A percentile compares a stretch with the other conserved stretches of the same genome.
Conservation (phyloP, 2,888 invertebrate species). For the Chrysodeixis includens region DNA sequence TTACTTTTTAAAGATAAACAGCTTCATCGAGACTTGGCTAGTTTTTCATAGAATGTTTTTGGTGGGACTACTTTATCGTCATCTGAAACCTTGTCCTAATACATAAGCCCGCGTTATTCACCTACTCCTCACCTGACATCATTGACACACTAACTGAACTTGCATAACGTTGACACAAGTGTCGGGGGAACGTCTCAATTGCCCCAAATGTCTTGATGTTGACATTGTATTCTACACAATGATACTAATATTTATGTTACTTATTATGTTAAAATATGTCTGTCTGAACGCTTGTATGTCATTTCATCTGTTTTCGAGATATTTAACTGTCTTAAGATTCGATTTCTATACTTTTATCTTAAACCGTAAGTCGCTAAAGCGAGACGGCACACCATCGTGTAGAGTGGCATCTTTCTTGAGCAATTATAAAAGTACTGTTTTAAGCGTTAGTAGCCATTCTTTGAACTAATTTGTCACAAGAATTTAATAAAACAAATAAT, state of each 20-base stretch:
- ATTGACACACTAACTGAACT: not conserved
- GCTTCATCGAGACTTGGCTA: too few species aligned
- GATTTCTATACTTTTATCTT: too few species aligned
- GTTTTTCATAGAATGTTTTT: too few species aligned
- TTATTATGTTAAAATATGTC: not conserved
- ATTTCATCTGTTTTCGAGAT: too few species aligned
- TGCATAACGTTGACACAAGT: slow-evolving; percentile 28
- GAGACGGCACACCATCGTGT: not conserved
- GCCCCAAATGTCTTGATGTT: not conserved
- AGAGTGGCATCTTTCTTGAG: not conserved
- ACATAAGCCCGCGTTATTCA: too few species aligned
- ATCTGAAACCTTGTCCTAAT: not conserved
- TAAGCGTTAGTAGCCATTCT: not conserved
- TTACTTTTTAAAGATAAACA: too few species aligned
- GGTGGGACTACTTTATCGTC: too few species aligned
- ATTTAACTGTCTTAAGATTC: too few species aligned
- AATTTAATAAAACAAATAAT: not conserved
- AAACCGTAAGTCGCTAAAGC: too few species aligned
- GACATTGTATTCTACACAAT: not conserved
- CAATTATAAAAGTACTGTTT: too few species aligned
- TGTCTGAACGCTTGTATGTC: not conserved
- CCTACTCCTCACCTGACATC: not conserved
- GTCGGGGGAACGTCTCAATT: not conserved
- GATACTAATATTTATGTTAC: not conserved
- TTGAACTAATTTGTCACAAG: not conserved